Percentiles rank a stretch among this genome's conserved stretches.
Evolutionary conservation across 2,888 invertebrate species (phyloP).

Genomic region (Trisateles emortualis): DNA sequence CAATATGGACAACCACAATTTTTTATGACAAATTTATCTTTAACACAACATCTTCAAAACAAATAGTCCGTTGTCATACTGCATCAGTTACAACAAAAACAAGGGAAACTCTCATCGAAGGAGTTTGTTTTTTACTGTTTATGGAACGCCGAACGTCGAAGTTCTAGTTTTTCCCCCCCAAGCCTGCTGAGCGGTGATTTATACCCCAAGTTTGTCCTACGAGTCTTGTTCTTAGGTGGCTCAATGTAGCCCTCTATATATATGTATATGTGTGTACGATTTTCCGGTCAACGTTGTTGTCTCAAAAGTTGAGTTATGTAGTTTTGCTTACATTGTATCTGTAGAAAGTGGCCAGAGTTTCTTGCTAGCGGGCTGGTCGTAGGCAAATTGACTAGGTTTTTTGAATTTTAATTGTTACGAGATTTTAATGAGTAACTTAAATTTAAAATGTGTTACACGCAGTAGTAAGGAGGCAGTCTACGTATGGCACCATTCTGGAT

Average conservation of each 20-base stretch:
- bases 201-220: slow-evolving; percentile 43
- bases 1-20: background rate
- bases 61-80: slow-evolving; percentile 10
- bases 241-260: background rate
- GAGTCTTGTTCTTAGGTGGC: slow-evolving; percentile 36
- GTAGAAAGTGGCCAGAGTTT: no score
- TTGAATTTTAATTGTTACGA: no score
- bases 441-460: no score
- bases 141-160: slow-evolving; percentile 44
- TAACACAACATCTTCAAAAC: slow-evolving; percentile 7
- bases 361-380: no score
- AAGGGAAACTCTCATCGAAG: background rate
- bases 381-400: no score
- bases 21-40: background rate
- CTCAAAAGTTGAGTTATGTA: no score
- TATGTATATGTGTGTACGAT: background rate
- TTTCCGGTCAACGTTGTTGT: no score
- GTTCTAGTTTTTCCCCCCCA: slow-evolving; percentile 51
- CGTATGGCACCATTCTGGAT: no score
- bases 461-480: no score
- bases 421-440: no score
- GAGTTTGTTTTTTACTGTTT: slow-evolving; percentile 45
- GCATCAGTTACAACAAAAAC: slow-evolving; percentile 18
- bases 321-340: no score
- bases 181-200: slow-evolving; percentile 54